These are phyloP conservation scores for Macroglossus sobrinus DNA, from an alignment of 2,113 vertebrate species.

Conservation along the genomic window DNA sequence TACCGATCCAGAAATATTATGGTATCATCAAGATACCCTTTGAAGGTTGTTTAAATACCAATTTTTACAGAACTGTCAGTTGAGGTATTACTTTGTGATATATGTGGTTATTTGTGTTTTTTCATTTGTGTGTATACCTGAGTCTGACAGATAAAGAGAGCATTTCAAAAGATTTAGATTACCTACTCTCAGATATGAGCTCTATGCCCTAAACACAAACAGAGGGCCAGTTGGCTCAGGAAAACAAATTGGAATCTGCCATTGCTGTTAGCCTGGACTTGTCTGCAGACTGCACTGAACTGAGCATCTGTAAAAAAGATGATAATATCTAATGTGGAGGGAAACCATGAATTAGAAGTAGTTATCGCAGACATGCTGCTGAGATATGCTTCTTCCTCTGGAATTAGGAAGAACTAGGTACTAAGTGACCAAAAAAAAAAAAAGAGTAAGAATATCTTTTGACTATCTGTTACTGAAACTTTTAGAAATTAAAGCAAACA, in stretches of 20 bases:
- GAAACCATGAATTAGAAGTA: slow-evolving; percentile 64
- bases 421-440: not conserved
- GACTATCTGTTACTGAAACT: not conserved
- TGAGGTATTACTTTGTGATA: slow-evolving; percentile 29
- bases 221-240: slow-evolving; percentile 9
- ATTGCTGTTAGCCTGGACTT: slow-evolving; percentile 45
- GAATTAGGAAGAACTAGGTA: not conserved
- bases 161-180: slow-evolving; percentile 63
- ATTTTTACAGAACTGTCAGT: slow-evolving; percentile 13
- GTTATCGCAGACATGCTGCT: not conserved
- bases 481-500: not conserved
- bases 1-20: not conserved
- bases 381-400: not conserved
- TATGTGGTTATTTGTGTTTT: slow-evolving; percentile 40
- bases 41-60: slow-evolving; percentile 41
- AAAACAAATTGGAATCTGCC: slow-evolving; percentile 52
- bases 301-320: slow-evolving; percentile 52
- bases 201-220: slow-evolving; percentile 13
- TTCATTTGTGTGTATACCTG: slow-evolving; percentile 36
- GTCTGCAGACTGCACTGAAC: slow-evolving; percentile 21
- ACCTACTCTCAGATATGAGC: slow-evolving; percentile 30
- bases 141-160: slow-evolving; percentile 10
- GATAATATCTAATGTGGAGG: slow-evolving; percentile 46
- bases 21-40: not conserved
- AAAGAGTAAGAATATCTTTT: not conserved